phyloP scores from a whole-genome alignment of 2,888 invertebrate genomes.

The Clanis bilineata region DNA sequence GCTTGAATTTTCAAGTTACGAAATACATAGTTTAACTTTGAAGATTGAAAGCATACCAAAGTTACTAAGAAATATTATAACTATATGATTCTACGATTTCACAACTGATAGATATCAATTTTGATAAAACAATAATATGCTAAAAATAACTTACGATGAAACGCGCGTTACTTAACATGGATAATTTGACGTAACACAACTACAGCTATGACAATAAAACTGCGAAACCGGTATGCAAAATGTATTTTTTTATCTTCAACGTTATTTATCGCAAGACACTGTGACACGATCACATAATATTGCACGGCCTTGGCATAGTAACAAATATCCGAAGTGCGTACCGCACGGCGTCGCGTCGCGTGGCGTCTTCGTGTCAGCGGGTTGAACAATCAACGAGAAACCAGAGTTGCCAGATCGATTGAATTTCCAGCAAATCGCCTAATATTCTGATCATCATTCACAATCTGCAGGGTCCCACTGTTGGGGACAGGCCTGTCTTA shows the following conservation, averaged over 20 bases:
- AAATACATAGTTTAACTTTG: too few species aligned
- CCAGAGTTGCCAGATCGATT: too few species aligned
- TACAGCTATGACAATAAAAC: background rate
- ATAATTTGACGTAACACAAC: constrained; percentile 12
- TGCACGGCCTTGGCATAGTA: constrained; percentile 65
- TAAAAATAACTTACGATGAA: background rate
- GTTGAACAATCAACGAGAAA: constrained; percentile 28
- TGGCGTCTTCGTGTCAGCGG: constrained; percentile 37
- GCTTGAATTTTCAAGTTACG: too few species aligned
- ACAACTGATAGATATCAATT: background rate
- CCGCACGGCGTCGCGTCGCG: constrained; percentile 33
- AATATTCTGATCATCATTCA: too few species aligned
- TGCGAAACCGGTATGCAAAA: constrained; percentile 4
- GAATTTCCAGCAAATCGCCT: too few species aligned
- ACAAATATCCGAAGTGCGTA: constrained; percentile 38
- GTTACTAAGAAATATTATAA: too few species aligned
- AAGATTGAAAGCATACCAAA: too few species aligned
- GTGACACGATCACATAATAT: constrained; percentile 56
- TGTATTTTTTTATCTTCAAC: constrained; percentile 39
- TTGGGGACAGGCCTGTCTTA: too few species aligned
- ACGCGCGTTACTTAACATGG: background rate
- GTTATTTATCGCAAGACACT: constrained; percentile 52
- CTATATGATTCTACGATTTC: too few species aligned
- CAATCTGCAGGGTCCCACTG: too few species aligned
- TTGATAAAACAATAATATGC: background rate